Evolutionary conservation across 2,113 vertebrate species (phyloP).

Genomic region (Vicugna pacos): DNA sequence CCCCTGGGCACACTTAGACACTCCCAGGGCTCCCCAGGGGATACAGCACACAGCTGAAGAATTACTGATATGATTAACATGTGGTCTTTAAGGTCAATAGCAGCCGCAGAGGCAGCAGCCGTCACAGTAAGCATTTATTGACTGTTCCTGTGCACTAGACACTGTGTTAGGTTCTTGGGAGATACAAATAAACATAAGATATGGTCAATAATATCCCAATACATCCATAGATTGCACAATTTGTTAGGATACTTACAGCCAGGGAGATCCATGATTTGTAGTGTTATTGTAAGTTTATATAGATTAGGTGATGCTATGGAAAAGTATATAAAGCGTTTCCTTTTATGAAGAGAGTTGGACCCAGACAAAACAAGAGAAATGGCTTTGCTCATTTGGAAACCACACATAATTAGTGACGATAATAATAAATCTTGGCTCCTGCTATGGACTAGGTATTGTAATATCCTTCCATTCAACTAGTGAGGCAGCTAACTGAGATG

Average conservation of each 20-base stretch:
- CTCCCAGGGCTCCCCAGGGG: neutral
- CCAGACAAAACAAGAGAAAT: neutral
- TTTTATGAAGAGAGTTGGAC: neutral
- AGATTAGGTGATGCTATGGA: neutral
- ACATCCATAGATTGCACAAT: neutral
- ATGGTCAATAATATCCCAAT: neutral
- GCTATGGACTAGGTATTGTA: neutral
- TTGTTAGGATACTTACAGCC: neutral
- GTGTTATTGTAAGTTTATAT: neutral
- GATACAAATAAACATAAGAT: neutral
- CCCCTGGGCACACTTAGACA: neutral
- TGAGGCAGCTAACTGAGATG: neutral
- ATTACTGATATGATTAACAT: neutral
- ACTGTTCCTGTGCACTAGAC: neutral
- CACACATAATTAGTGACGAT: neutral
- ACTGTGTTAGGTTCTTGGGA: neutral
- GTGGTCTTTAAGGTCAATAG: neutral
- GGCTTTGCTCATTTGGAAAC: neutral
- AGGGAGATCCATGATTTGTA: neutral
- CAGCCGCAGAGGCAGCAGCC: neutral
- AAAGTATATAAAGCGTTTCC: neutral
- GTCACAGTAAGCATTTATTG: neutral
- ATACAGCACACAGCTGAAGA: neutral
- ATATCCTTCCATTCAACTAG: neutral
- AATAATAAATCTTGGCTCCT: neutral